Base-by-base conservation (phyloP, 2,113 vertebrate genomes). In the Phodopus roborovskii region DNA sequence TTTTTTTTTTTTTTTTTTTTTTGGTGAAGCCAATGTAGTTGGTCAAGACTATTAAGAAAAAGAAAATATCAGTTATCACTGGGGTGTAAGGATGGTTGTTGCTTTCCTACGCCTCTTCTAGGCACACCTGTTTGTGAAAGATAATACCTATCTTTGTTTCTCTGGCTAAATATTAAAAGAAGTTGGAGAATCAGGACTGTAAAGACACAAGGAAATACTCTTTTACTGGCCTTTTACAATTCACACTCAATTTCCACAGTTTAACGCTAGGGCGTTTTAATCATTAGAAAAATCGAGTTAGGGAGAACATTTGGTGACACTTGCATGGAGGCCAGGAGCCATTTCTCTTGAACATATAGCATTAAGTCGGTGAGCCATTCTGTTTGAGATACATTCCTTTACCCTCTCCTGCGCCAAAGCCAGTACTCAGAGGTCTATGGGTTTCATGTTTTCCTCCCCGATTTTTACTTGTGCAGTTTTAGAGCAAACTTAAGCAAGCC, bases 1-100 rank as follows among this genome's bases (percentile, higher is more conserved):
- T 24, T 39, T n/a, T 70, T 82, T 86, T 92, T 24, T 68, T 70
- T 82, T 86, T 94, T 24, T 39, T n/a, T 70, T 82, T 86, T 92
- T 24, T 68, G 58, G 42, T 53, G 82, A 91, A 94, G 71, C 39
- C 88, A 92, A 1, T 48, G 48, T 73, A 60, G 24, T 81, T 95
- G 90, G 39, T 85, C 5, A 20, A 53, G 30, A 50, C n/a, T 45
- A 75, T 64, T 81, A 81, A 70, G 28, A 50, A 77, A 82, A 87
- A 66, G 48, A 83, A 78, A 17, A 15, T 7, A 78, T 6, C 66
- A 73, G 36, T 39, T 13, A 36, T 70, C 60, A 68, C 33, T 28
- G 24, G 3, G 12, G 42, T 78, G n/a, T 30, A 53, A 60, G 28
- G 48, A 33, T 73, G 28, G 48, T 26, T 73, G 30, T 79, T 83